Conservation (phyloP, 1,140 invertebrate species). For the Drosophila varians region DNA sequence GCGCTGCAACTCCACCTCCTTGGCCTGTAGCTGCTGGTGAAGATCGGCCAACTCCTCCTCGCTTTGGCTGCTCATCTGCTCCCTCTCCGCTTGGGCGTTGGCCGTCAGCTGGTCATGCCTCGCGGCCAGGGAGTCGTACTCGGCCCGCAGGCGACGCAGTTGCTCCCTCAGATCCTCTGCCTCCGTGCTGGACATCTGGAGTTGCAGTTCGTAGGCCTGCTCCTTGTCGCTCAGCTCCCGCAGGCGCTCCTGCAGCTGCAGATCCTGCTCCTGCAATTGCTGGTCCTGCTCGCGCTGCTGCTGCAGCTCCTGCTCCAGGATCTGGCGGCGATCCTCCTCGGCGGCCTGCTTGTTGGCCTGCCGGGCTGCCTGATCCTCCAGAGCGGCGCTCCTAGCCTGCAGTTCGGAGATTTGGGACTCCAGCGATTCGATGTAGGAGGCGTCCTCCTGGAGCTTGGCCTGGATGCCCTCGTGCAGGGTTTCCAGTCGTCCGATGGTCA, state of each 20-base stretch:
- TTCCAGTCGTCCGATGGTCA: conserved; percentile 59
- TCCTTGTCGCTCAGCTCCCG: conserved; percentile 85
- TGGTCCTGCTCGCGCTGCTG: conserved; percentile 85
- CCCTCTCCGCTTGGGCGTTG: conserved; percentile 21
- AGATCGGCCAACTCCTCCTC: conserved; percentile 80
- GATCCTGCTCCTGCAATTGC: conserved; percentile 85
- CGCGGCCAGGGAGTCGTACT: conserved; percentile 19
- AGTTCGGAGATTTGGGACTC: conserved; percentile 88
- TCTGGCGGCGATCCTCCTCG: conserved; percentile 85
- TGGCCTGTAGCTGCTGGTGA: conserved; percentile 79
- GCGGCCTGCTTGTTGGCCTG: conserved; percentile 85
- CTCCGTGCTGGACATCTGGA: conserved; percentile 85
- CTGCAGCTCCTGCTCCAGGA: conserved; percentile 85
- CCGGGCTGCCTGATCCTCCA: conserved; percentile 86
- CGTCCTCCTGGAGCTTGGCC: conserved; percentile 89
- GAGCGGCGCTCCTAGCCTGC: conserved; percentile 85
- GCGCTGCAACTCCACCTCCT: conserved; percentile 85
- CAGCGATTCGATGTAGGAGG: conserved; percentile 89
- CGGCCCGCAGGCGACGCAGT: conserved; percentile 74
- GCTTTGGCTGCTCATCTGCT: conserved; percentile 44
- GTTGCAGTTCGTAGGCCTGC: conserved; percentile 84
- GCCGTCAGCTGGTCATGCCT: conserved; percentile 11
- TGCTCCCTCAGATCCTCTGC: conserved; percentile 85
- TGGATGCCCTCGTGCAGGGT: conserved; percentile 83
- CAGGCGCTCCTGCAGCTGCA: conserved; percentile 85